Percentiles rank a stretch among this genome's conserved stretches.
Evolutionary conservation across 1,140 invertebrate genomes (phyloP).

Genomic region (Helicoverpa zea): DNA sequence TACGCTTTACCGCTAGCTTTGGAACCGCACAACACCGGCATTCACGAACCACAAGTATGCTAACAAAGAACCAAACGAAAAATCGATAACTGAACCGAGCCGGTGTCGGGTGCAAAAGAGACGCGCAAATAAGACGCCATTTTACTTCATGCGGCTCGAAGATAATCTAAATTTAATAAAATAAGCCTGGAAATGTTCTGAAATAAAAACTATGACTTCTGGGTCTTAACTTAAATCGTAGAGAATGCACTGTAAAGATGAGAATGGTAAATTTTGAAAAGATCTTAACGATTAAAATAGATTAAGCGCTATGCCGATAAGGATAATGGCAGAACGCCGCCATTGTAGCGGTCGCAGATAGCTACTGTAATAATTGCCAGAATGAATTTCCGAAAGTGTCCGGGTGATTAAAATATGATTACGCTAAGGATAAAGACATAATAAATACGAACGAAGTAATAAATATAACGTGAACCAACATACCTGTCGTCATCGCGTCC

Average conservation of each 20-base stretch:
- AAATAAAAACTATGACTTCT: slow-evolving; percentile 82
- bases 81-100: slow-evolving; percentile 82
- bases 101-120: slow-evolving; percentile 74
- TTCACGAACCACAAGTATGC: slow-evolving; percentile 69
- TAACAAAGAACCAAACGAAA: slow-evolving; percentile 62
- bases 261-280: slow-evolving; percentile 83
- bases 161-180: slow-evolving; percentile 68
- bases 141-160: slow-evolving; percentile 81
- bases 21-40: slow-evolving; percentile 71
- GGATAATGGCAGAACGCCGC: slow-evolving; percentile 81
- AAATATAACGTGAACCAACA: slow-evolving; percentile 55
- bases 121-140: slow-evolving; percentile 84
- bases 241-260: slow-evolving; percentile 75
- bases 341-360: slow-evolving; percentile 74
- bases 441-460: not conserved
- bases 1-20: slow-evolving; percentile 57
- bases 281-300: slow-evolving; percentile 76
- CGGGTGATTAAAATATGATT: slow-evolving; percentile 17
- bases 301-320: slow-evolving; percentile 75
- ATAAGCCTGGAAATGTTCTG: slow-evolving; percentile 75
- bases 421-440: not conserved
- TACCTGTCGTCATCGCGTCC: slow-evolving; percentile 93
- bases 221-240: slow-evolving; percentile 70
- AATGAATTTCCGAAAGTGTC: slow-evolving; percentile 4
- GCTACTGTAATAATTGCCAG: slow-evolving; percentile 63